Evolutionary conservation across 2,888 invertebrate genomes (phyloP).

Genomic region (Fragum whitleyi): DNA sequence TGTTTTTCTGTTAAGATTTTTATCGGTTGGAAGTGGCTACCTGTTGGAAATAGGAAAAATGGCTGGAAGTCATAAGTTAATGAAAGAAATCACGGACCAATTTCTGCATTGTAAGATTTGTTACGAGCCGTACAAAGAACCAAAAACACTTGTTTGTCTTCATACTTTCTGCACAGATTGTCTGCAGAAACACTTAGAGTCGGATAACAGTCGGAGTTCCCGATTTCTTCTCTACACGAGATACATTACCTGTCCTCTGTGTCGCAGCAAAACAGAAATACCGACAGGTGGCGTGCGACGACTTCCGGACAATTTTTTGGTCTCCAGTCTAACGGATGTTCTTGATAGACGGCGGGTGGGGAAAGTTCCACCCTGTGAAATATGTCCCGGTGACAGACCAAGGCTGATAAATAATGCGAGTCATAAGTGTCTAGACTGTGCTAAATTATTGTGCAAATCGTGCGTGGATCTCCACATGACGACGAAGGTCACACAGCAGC

Average conservation of each 20-base stretch:
- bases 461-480: slow-evolving; percentile 83
- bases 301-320: slow-evolving; percentile 84
- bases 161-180: slow-evolving; percentile 84
- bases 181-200: slow-evolving; percentile 82
- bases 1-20: slow-evolving; percentile 5
- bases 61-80: slow-evolving; percentile 80
- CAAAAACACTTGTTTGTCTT: slow-evolving; percentile 83
- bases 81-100: slow-evolving; percentile 84
- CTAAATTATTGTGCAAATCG: slow-evolving; percentile 81
- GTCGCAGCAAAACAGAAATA: slow-evolving; percentile 83
- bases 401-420: slow-evolving; percentile 75
- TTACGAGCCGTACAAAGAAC: slow-evolving; percentile 81
- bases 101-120: slow-evolving; percentile 84
- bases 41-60: slow-evolving; percentile 56
- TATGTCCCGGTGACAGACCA: slow-evolving; percentile 75
- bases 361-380: slow-evolving; percentile 80
- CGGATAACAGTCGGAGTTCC: slow-evolving; percentile 77
- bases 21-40: neutral
- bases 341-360: slow-evolving; percentile 71
- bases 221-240: slow-evolving; percentile 80
- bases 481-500: slow-evolving; percentile 83
- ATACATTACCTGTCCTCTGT: slow-evolving; percentile 83
- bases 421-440: slow-evolving; percentile 84
- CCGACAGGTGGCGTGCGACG: slow-evolving; percentile 83
- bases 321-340: slow-evolving; percentile 82